A percentile compares a stretch with the other conserved stretches of the same genome.
phyloP scores from a whole-genome alignment of 2,113 vertebrate species.

The Aptenodytes forsteri region DNA sequence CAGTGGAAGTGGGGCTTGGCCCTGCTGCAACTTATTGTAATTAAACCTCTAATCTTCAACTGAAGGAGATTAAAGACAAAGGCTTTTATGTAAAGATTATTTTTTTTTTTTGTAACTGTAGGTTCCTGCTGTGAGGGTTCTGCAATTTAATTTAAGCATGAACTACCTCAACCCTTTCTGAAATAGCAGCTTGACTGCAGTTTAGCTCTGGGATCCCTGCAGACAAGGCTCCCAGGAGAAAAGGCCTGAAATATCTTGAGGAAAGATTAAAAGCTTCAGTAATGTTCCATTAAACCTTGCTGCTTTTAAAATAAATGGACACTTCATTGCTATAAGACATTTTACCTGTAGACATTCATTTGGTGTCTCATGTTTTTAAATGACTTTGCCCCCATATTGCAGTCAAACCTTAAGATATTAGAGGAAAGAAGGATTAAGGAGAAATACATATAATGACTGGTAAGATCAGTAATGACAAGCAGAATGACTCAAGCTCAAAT shows the following conservation, averaged over 20 bases:
- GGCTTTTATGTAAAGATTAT: neutral
- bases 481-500: conserved; percentile 3
- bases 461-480: conserved; percentile 26
- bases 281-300: conserved; percentile 71
- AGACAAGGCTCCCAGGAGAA: conserved; percentile 51
- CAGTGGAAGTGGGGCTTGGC: neutral
- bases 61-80: conserved; percentile 11
- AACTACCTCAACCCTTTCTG: conserved; percentile 34
- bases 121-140: conserved; percentile 35
- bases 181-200: conserved; percentile 32
- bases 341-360: conserved; percentile 53
- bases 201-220: conserved; percentile 43
- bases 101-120: neutral
- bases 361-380: conserved; percentile 37
- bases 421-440: conserved; percentile 50
- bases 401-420: conserved; percentile 35
- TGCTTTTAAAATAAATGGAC: conserved; percentile 70
- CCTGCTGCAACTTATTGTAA: neutral
- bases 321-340: conserved; percentile 57
- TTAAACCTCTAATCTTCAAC: neutral
- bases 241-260: conserved; percentile 54
- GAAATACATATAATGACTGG: conserved; percentile 41
- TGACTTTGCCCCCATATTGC: conserved; percentile 4
- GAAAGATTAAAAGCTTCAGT: conserved; percentile 76
- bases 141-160: conserved; percentile 29